Conservation (phyloP, 2,113 vertebrate genomes). For the Eulacestoma nigropectus region DNA sequence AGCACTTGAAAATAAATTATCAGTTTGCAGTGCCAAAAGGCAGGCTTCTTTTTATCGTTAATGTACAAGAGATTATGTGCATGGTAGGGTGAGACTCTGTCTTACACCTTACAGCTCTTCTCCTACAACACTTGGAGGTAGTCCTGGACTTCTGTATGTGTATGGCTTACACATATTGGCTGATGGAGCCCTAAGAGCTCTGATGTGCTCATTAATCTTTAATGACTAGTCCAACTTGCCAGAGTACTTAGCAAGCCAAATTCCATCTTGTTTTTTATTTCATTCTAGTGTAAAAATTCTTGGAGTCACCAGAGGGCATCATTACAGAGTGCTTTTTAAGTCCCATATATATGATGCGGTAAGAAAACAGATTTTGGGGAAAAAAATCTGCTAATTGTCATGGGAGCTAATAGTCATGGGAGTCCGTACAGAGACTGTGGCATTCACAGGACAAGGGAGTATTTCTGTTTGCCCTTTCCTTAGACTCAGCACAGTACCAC, state of each 20-base stretch:
- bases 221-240: not conserved
- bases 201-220: not conserved
- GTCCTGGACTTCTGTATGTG: not conserved
- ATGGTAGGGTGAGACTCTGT: not conserved
- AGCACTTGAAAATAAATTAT: not conserved
- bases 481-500: not conserved
- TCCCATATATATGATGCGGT: not conserved
- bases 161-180: not conserved
- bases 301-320: slow-evolving; percentile 24
- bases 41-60: not conserved
- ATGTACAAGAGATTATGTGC: not conserved
- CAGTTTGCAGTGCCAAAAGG: not conserved
- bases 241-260: not conserved
- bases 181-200: not conserved
- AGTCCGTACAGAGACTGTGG: not conserved
- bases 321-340: not conserved
- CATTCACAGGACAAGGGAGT: not conserved
- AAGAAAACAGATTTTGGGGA: not conserved
- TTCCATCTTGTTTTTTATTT: not conserved
- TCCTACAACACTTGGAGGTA: not conserved
- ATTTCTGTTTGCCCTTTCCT: not conserved
- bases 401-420: not conserved
- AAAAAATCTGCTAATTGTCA: not conserved
- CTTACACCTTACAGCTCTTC: not conserved
- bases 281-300: not conserved